A percentile compares a stretch with the other conserved stretches of the same genome.
Conservation (phyloP, 2,888 invertebrate species). For the Dynastes tityus region DNA sequence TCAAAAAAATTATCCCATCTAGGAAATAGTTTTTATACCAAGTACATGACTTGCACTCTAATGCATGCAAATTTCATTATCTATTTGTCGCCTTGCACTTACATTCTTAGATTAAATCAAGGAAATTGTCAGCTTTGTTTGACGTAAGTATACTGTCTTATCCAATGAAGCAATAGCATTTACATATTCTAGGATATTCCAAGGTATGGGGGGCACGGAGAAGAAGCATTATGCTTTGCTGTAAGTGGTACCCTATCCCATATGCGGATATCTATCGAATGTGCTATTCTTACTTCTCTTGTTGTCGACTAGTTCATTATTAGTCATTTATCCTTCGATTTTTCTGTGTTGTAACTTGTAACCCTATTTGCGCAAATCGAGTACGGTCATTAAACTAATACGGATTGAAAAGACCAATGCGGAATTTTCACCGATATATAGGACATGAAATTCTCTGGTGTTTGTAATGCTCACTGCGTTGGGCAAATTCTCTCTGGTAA, state of each 20-base stretch:
- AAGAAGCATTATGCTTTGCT: neutral
- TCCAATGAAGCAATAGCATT: neutral
- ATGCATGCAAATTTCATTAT: neutral
- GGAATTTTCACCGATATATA: neutral
- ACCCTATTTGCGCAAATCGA: neutral
- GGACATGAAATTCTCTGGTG: neutral
- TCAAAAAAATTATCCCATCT: no score
- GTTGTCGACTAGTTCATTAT: neutral
- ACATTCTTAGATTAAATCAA: constrained; percentile 4
- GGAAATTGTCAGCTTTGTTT: neutral
- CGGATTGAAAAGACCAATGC: neutral
- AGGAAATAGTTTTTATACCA: no score
- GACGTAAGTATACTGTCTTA: neutral
- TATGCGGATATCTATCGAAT: constrained; percentile 3
- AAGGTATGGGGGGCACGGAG: neutral
- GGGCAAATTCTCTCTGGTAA: neutral
- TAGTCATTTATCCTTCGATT: constrained; percentile 11
- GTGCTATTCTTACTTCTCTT: neutral
- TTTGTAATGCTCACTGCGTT: neutral
- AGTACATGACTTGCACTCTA: neutral
- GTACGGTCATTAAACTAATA: constrained; percentile 9
- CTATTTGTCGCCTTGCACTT: neutral
- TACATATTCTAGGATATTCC: neutral
- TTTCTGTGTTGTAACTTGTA: neutral
- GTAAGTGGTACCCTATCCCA: neutral